These are phyloP conservation scores for Amphimedon queenslandica DNA, from an alignment of 37 sponge, comb jelly and placozoan genomes.

Conservation along the genomic window DNA sequence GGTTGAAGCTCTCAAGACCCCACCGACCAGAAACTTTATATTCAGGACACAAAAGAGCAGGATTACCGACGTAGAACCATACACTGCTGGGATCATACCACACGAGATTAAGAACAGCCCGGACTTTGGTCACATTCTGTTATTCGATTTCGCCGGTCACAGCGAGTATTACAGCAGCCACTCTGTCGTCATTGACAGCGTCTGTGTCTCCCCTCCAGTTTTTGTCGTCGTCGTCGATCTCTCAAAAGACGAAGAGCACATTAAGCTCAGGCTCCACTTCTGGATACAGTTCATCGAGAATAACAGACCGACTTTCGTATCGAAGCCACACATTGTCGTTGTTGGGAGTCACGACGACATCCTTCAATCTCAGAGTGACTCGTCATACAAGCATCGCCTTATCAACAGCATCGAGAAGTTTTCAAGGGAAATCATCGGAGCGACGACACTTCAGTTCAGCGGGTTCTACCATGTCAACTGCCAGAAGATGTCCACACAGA, in stretches of 20 bases:
- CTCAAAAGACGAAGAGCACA: constrained; percentile 6
- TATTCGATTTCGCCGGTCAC: constrained; percentile 63
- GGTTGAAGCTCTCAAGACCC: constrained; percentile 23
- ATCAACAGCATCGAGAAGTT: background rate
- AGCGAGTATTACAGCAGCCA: constrained; percentile 50
- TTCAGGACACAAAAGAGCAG: background rate
- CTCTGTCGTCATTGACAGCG: constrained; percentile 36
- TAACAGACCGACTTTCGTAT: constrained; percentile 9
- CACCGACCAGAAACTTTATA: background rate
- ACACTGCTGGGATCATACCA: constrained; percentile 47
- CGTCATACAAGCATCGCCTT: background rate
- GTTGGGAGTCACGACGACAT: constrained; percentile 39
- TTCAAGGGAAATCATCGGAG: background rate
- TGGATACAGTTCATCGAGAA: constrained; percentile 39
- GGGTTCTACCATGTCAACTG: constrained; percentile 48
- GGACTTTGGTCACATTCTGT: constrained; percentile 36
- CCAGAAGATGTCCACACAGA: constrained; percentile 14
- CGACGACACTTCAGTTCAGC: background rate
- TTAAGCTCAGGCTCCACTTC: constrained; percentile 19
- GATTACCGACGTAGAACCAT: background rate
- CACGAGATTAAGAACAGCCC: constrained; percentile 18
- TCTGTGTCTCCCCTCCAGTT: constrained; percentile 20
- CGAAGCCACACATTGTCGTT: constrained; percentile 27
- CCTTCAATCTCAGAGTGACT: background rate
- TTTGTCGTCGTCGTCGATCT: constrained; percentile 48